Percentiles rank a stretch among this genome's conserved stretches.
Evolutionary conservation across 2,113 vertebrate species (phyloP).

Genomic region (Corynorhinus townsendii): DNA sequence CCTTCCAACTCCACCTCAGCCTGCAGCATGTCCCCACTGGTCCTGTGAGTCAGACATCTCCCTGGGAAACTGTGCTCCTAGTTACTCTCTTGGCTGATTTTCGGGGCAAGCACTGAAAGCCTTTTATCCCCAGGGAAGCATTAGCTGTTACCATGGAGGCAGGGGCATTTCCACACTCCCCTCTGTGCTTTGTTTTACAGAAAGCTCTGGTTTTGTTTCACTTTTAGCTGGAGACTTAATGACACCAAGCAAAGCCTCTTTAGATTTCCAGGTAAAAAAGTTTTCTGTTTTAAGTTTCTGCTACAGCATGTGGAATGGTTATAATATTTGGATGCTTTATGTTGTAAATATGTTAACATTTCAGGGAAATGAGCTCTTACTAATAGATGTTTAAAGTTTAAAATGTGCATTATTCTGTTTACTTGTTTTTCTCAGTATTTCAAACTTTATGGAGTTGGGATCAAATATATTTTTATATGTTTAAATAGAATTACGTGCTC

Average conservation of each 20-base stretch:
- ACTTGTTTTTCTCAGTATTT: constrained; percentile 58
- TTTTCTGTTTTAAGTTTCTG: constrained; percentile 82
- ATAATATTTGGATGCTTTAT: constrained; percentile 64
- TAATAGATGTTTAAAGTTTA: constrained; percentile 69
- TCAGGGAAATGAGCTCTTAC: constrained; percentile 50
- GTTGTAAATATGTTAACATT: constrained; percentile 71
- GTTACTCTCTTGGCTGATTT: constrained; percentile 72
- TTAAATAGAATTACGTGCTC: constrained; percentile 57
- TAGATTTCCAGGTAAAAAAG: constrained; percentile 85
- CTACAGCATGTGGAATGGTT: constrained; percentile 77
- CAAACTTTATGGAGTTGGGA: constrained; percentile 49
- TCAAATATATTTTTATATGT: constrained; percentile 54
- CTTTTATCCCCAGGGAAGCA: constrained; percentile 77
- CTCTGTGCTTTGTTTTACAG: constrained; percentile 80
- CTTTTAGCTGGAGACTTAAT: constrained; percentile 83
- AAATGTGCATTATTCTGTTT: constrained; percentile 54
- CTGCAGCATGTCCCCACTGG: constrained; percentile 46
- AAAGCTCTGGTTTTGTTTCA: constrained; percentile 80
- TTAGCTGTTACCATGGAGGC: constrained; percentile 77
- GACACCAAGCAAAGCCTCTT: constrained; percentile 81
- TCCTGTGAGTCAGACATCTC: neutral
- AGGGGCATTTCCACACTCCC: constrained; percentile 76
- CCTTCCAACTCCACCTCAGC: constrained; percentile 89
- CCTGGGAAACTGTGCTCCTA: constrained; percentile 38
- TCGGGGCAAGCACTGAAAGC: constrained; percentile 75